A percentile compares a stretch with the other conserved stretches of the same genome.
Conservation (phyloP, 2,888 invertebrate species). For the Thyatira batis region DNA sequence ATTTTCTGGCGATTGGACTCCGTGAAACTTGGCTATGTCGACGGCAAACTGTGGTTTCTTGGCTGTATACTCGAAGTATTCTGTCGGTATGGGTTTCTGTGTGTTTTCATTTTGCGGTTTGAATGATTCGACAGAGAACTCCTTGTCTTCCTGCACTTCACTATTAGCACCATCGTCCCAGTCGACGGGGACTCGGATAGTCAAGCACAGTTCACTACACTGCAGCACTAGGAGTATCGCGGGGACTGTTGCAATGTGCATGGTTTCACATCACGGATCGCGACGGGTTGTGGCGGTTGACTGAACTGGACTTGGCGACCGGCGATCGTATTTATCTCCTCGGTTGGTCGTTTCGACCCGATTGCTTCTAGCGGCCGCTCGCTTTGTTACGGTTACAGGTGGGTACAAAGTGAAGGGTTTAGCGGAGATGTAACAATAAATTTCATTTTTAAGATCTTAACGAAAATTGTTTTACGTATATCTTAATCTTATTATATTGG, state of each 20-base stretch:
- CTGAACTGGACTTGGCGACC: conserved; percentile 67
- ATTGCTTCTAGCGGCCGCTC: conserved; percentile 64
- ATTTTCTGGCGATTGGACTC: conserved; percentile 60
- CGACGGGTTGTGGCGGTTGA: conserved; percentile 59
- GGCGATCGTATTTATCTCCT: conserved; percentile 77
- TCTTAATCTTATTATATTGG: background rate
- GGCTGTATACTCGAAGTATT: conserved; percentile 70
- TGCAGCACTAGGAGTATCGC: conserved; percentile 51
- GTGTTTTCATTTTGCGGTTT: conserved; percentile 20
- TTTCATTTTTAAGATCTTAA: background rate
- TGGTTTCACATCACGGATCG: conserved; percentile 73
- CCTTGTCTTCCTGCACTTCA: conserved; percentile 54
- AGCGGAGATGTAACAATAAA: conserved; percentile 18
- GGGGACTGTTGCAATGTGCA: conserved; percentile 56
- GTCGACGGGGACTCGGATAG: conserved; percentile 64
- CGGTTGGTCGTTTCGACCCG: conserved; percentile 72
- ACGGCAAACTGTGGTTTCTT: conserved; percentile 70
- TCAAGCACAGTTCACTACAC: conserved; percentile 60
- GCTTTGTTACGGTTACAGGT: conserved; percentile 50
- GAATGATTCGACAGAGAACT: conserved; percentile 39
- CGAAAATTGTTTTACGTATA: background rate
- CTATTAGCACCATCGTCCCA: conserved; percentile 58
- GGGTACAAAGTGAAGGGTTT: conserved; percentile 37
- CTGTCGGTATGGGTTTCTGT: conserved; percentile 45
- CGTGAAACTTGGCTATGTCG: conserved; percentile 66